Base-by-base conservation (phyloP, 1,140 invertebrate species). In the Drosophila fuyamai region DNA sequence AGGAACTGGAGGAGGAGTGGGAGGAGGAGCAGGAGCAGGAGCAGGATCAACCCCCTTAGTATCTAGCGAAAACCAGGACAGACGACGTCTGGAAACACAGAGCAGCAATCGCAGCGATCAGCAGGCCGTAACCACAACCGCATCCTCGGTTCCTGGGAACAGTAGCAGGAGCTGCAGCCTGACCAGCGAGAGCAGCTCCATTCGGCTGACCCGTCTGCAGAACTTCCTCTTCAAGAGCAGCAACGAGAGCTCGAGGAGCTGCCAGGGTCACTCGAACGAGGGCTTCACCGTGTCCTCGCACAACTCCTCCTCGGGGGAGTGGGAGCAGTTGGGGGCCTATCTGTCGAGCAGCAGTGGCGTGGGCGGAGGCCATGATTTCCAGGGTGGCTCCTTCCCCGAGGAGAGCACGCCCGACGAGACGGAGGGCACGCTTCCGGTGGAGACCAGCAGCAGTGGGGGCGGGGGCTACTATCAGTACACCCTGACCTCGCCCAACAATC, bases 191-290 rank as follows among this genome's bases (percentile, higher is more conserved):
- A 92, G 90, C 46, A 91, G 86, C 61, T 92, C 90, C 29, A 82
- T 86, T 2, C 72, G 88, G 35, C 55, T 92, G 8, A 92, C 90
- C 6, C 71, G 90, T 0, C 76, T 92, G 16, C 90, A 92, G 61
- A 92, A 92, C 65, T 90, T 91, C 79, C 90, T 92, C 0, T 92
- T 92, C 32, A 88, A 91, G 67, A 92, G 83, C 47, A 91, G 90
- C 86, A 91, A 91, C 47, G 90, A 92, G 54, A 92, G 90, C 50
- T 70, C 82, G 0, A 65, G 83, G 35, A 92, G 90, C 40, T 85
- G 62, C 29, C 86, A 90, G 51, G 90, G 90, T 2, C 90, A 92
- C 38, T 92, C 90, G 5, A 92, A 92, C 41, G 90, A 92, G 41
- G 90, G 90, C 6, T 92, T 92, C 44, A 92, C 90, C 0, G 86